Base-by-base conservation (phyloP, 2,113 vertebrate species). In the Poeciliopsis occidentalis region DNA sequence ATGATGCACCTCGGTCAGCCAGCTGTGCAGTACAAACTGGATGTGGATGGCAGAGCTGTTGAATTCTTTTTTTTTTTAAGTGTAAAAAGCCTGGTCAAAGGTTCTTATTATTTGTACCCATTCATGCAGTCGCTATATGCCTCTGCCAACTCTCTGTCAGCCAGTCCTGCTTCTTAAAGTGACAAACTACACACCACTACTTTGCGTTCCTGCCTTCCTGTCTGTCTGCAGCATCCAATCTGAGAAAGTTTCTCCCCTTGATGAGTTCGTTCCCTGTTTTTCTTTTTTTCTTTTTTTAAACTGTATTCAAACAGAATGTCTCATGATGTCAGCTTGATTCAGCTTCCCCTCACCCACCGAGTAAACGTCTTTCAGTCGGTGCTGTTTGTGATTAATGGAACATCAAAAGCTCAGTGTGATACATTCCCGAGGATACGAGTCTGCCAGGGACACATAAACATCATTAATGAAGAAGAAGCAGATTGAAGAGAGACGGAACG, bases 311-410 rank as follows among this genome's bases (percentile, higher is more conserved):
- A 91, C 83, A 79, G 85, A 88, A 88, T 81, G 78, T 73, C 78
- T 88, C 72, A 81, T 82, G 81, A 86, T 85, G 85, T 82, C 84
- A 79, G 74, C 76, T 87, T 27, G 11, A 64, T 80, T 84, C 80
- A 51, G 76, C 62, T 67, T 27, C 72, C 78, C 64, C 44, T 83
- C 78, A 78, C 80, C 79, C 81, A 76, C 82, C 73, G 85, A 84
- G 87, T 80, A 83, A 87, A 87, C 67, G 84, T 87, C 86, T 92
- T 87, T 85, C 77, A 80, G 86, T 88, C 85, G 84, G 76, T 32
- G 12, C 80, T 83, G 81, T 87, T 88, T 90, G 87, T 91, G 92
- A 93, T 91, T 86, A 92, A 93, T 90, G 87, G 85, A 87, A 91
- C 85, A 91, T 91, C 88, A 91, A 91, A 90, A 87, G 88, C 85